These are phyloP conservation scores for Montipora cactus DNA, from an alignment of 64 coral and sea anemone genomes.

Conservation along the genomic window DNA sequence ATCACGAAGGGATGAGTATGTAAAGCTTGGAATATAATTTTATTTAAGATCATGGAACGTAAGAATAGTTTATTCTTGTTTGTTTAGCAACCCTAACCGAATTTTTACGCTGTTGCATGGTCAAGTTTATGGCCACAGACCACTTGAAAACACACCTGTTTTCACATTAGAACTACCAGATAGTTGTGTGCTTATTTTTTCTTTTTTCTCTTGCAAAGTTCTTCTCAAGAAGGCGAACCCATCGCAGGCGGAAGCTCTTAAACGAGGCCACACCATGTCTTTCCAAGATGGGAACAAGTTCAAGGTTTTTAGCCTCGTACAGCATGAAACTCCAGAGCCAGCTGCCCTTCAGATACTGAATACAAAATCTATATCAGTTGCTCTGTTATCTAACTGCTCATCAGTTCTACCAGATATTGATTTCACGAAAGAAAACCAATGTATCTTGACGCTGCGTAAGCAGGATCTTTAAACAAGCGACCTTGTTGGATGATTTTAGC, in stretches of 20 bases:
- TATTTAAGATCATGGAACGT: no score
- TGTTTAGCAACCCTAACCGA: no score
- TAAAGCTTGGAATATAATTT: no score
- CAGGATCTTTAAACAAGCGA: not conserved
- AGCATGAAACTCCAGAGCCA: constrained; percentile 31
- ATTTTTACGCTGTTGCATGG: no score
- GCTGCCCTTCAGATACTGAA: constrained; percentile 48
- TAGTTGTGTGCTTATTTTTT: not conserved
- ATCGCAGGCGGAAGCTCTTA: constrained; percentile 28
- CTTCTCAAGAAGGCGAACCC: constrained; percentile 49
- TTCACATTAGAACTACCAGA: no score
- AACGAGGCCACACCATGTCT: constrained; percentile 50
- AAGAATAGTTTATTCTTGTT: no score
- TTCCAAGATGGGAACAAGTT: constrained; percentile 71
- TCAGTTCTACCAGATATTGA: constrained; percentile 3
- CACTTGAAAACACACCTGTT: no score
- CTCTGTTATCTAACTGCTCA: not conserved
- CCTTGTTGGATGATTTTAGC: not conserved
- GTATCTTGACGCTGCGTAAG: not conserved
- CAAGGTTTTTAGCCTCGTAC: constrained; percentile 50
- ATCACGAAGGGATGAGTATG: no score
- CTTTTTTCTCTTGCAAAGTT: not conserved
- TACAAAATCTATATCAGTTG: no score
- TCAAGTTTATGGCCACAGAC: no score
- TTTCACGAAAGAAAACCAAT: not conserved